These are phyloP conservation scores for Drosophila paucipuncta DNA, from an alignment of 2,888 invertebrate genomes.

Conservation along the genomic window DNA sequence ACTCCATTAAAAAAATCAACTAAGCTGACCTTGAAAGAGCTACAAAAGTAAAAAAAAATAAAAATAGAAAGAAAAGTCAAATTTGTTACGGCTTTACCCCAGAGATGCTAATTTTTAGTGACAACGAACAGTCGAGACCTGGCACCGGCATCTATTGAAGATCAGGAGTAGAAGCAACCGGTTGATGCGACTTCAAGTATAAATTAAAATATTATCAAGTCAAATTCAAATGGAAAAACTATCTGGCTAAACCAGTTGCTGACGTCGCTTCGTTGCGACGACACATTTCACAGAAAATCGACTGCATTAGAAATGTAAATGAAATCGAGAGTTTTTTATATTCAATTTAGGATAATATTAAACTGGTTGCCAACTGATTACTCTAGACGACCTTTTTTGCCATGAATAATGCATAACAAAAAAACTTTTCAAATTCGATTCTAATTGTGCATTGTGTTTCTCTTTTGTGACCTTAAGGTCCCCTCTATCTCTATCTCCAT, in stretches of 20 bases:
- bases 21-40: conserved; percentile 68
- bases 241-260: conserved; percentile 62
- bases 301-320: conserved; percentile 69
- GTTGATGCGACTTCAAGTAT: conserved; percentile 50
- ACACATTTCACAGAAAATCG: conserved; percentile 57
- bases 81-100: conserved; percentile 24
- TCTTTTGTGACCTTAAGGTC: conserved; percentile 52
- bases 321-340: conserved; percentile 70
- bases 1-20: conserved; percentile 39
- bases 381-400: conserved; percentile 24
- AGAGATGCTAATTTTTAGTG: conserved; percentile 78
- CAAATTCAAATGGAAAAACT: conserved; percentile 42
- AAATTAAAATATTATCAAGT: conserved; percentile 57
- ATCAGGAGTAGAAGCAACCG: conserved; percentile 60
- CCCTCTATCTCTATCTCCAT: conserved; percentile 4
- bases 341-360: background rate
- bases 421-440: conserved; percentile 38
- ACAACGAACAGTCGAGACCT: conserved; percentile 52
- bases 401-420: conserved; percentile 45
- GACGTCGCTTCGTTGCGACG: conserved; percentile 65
- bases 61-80: conserved; percentile 57
- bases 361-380: conserved; percentile 34
- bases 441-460: conserved; percentile 57
- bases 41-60: conserved; percentile 37
- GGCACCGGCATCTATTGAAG: conserved; percentile 47